Base-by-base conservation (phyloP, 2,797 vertebrate species). In the Rhabdomys pumilio region DNA sequence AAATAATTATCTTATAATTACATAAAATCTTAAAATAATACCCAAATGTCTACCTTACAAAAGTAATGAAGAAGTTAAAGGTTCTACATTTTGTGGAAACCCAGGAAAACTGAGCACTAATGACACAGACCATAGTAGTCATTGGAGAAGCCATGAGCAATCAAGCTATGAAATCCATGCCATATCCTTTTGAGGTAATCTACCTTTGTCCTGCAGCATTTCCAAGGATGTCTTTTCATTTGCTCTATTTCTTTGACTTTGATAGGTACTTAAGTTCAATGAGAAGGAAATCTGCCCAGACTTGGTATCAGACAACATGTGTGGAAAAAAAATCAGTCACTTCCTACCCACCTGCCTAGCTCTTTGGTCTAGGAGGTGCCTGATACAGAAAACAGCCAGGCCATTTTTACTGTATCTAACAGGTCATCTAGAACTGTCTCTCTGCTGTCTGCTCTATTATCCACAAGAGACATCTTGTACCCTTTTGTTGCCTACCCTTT, bases 141-240 rank as follows among this genome's bases (percentile, higher is more conserved):
- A 69, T 50, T 50, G 1, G 50, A 20, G 19, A 55, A 90, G 85
- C 76, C 29, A 72, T 34, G 31, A 89, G 26, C 20, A 80, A 91
- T 75, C 47, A 95, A 79, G 12, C 47, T 82, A 80, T 20, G 19
- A 90, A 90, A 89, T 75, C 31, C 69, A 80, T 61, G 44, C 89
- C 14, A 77, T 26, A 77, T 79, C 44, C 41, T 94, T 86, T 75
- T 15, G n/a, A 41, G 92, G 57, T n/a, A 90, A 92, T 15, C 19
- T 81, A 85, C 26, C 41, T 59, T 82, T 86, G 14, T 79, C 59
- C 29, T 8, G 63, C 38, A n/a, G 31, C 50, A 75, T 83, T 93
- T 90, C 57, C 79, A 69, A 44, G 57, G 41, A 61, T 90, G 87
- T 44, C 41, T n/a, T 73, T 96, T 65, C 72, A 14, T 47, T 41